Evolutionary conservation across 2,888 invertebrate genomes (phyloP).

Genomic region (Diogma glabrata): DNA sequence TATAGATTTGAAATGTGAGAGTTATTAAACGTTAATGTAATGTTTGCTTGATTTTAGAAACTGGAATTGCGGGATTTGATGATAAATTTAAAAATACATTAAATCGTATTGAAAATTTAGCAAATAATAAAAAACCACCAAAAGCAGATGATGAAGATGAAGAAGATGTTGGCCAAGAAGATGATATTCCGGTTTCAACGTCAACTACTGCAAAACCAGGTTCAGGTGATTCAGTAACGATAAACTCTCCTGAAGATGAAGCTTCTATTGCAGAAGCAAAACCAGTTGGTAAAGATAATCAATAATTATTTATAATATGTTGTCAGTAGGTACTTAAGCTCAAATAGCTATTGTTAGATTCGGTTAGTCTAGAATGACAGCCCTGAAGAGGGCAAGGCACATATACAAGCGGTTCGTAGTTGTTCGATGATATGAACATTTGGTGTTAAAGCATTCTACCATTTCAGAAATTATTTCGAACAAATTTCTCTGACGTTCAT

Average conservation of each 20-base stretch:
- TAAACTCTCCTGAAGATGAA: conserved; percentile 44
- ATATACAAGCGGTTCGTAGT: too few species aligned
- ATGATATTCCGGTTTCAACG: conserved; percentile 17
- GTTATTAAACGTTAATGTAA: too few species aligned
- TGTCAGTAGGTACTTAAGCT: too few species aligned
- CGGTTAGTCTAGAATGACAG: too few species aligned
- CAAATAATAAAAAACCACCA: conserved; percentile 8
- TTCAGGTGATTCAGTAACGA: conserved; percentile 33
- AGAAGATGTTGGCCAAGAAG: background rate
- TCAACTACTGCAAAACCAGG: conserved; percentile 21
- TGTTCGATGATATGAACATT: too few species aligned
- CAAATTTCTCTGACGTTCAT: too few species aligned
- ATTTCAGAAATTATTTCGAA: too few species aligned
- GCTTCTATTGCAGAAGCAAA: conserved; percentile 63
- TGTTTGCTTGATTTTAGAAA: too few species aligned
- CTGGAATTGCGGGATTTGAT: background rate
- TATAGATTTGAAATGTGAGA: too few species aligned
- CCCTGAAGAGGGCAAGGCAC: too few species aligned
- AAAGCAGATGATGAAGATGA: conserved; percentile 19
- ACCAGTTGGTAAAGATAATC: conserved; percentile 46
- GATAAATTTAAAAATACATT: conserved; percentile 1
- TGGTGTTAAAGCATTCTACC: too few species aligned
- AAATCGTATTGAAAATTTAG: background rate
- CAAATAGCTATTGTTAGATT: too few species aligned
- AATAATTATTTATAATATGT: conserved; percentile 5